These are phyloP conservation scores for Otolemur garnettii DNA, from an alignment of 2,113 vertebrate genomes.

Conservation along the genomic window DNA sequence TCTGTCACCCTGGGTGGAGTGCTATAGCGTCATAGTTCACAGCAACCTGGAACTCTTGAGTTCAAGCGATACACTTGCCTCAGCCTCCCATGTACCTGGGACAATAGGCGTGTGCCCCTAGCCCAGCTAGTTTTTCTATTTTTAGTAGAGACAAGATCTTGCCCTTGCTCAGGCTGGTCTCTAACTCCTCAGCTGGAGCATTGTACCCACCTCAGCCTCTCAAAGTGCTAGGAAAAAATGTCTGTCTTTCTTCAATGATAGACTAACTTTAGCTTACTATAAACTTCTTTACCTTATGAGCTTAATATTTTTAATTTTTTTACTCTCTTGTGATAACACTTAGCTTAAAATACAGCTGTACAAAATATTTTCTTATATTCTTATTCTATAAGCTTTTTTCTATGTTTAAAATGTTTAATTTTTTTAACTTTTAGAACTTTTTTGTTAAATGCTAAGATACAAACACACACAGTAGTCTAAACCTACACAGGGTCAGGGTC, in stretches of 20 bases:
- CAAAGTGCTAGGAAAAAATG: no score
- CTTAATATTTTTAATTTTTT: not conserved
- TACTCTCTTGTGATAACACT: not conserved
- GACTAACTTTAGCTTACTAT: not conserved
- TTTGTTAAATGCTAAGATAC: not conserved
- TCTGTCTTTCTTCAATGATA: not conserved
- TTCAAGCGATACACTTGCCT: no score
- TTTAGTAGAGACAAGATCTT: no score
- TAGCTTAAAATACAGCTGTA: not conserved
- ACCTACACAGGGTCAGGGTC: not conserved
- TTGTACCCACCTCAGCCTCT: no score
- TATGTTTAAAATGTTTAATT: not conserved
- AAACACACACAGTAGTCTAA: not conserved
- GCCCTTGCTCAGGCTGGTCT: no score
- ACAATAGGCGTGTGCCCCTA: no score
- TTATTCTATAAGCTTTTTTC: not conserved
- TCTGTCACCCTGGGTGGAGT: no score
- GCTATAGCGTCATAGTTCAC: no score
- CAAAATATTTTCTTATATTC: not conserved
- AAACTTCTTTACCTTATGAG: not conserved
- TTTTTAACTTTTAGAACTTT: not conserved
- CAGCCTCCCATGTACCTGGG: no score
- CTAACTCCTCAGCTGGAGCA: no score
- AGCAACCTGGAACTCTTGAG: no score
- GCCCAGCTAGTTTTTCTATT: no score